Evolutionary conservation across 2,113 vertebrate species (phyloP).

Genomic region (Cyphomyrus discorhynchus): DNA sequence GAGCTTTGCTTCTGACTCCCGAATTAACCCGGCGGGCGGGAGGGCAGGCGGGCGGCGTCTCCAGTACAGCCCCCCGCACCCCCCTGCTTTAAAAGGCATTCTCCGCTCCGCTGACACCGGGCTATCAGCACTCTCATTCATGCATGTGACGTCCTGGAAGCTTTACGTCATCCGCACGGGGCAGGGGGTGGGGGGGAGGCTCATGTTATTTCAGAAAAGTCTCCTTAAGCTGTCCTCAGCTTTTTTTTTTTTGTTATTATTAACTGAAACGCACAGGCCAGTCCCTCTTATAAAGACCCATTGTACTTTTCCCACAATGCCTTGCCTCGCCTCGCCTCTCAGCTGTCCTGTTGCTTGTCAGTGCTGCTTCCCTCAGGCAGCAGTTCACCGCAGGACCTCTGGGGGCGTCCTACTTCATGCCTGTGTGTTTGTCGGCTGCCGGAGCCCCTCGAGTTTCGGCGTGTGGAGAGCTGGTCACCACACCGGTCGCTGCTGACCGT

Average conservation of each 20-base stretch:
- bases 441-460: background rate
- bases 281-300: background rate
- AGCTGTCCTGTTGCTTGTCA: background rate
- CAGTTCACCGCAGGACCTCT: background rate
- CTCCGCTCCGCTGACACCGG: constrained; percentile 37
- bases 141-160: constrained; percentile 58
- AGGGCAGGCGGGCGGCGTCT: background rate
- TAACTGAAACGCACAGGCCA: constrained; percentile 28
- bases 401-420: background rate
- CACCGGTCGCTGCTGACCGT: background rate
- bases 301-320: background rate
- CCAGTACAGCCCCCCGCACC: background rate
- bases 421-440: background rate
- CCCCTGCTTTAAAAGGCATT: constrained; percentile 10
- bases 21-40: background rate
- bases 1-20: constrained; percentile 29
- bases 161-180: constrained; percentile 49
- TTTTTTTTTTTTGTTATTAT: constrained; percentile 43
- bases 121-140: constrained; percentile 51
- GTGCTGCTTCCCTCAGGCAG: background rate
- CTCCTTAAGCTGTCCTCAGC: constrained; percentile 9
- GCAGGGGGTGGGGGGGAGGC: background rate
- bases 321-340: background rate
- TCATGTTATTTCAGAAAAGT: constrained; percentile 46
- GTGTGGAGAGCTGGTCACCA: background rate